phyloP scores from a whole-genome alignment of 2,113 vertebrate species.

The Thryonomys swinderianus region DNA sequence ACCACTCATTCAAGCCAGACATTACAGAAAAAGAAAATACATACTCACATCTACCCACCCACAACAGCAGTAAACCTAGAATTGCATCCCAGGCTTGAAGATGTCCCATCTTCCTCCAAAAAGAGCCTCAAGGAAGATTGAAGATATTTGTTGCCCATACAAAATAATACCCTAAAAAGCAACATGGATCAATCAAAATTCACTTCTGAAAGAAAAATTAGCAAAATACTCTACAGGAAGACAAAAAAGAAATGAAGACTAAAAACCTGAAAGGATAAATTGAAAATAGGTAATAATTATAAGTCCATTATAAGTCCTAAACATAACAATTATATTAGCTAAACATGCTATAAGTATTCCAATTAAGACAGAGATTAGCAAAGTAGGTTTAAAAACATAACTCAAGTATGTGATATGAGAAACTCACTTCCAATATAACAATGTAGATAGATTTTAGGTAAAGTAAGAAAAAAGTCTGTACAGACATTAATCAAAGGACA shows the following conservation, averaged over 20 bases:
- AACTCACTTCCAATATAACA: neutral
- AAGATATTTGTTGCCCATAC: rapidly evolving
- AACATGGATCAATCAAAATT: neutral
- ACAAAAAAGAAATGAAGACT: neutral
- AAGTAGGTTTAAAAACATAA: neutral
- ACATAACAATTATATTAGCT: neutral
- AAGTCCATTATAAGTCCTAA: neutral
- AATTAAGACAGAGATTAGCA: neutral
- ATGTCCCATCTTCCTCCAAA: neutral
- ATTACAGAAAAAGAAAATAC: neutral
- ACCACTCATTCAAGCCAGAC: neutral
- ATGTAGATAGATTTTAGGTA: neutral
- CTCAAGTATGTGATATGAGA: neutral
- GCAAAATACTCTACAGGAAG: neutral
- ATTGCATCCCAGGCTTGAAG: neutral
- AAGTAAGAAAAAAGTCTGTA: neutral
- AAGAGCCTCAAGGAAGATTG: neutral
- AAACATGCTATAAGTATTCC: neutral
- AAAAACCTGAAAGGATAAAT: neutral
- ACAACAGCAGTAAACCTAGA: neutral
- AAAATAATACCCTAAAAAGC: neutral
- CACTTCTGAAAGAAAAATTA: neutral
- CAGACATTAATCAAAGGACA: neutral
- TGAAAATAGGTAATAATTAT: neutral
- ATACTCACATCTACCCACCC: neutral